Conservation (phyloP, 2,113 vertebrate genomes). For the Greenwoodochromis staneri region DNA sequence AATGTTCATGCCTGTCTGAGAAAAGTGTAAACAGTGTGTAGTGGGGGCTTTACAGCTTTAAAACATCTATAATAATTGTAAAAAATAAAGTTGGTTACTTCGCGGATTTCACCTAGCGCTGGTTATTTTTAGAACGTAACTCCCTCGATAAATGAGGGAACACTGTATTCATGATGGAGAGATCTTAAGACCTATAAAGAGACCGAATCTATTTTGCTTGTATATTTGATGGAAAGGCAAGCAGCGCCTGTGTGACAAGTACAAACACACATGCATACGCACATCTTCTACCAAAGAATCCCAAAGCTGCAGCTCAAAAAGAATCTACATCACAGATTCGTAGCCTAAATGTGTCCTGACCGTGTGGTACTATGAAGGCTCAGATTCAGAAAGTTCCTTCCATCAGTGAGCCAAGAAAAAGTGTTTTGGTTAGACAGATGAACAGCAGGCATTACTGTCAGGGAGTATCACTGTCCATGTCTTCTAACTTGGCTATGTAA, state of each 20-base stretch:
- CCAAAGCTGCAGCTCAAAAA: background rate
- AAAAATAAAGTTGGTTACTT: background rate
- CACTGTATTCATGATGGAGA: background rate
- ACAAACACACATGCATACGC: background rate
- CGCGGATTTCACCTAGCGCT: rapidly evolving
- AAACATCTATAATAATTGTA: background rate
- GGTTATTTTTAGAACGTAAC: background rate
- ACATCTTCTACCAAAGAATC: background rate
- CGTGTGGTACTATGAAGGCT: background rate
- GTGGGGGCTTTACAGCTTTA: background rate
- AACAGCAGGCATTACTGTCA: conserved; percentile 49
- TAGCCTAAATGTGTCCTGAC: conserved; percentile 6
- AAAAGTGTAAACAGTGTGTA: background rate
- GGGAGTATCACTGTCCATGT: conserved; percentile 30
- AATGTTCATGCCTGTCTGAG: background rate
- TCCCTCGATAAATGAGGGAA: background rate
- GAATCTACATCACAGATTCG: background rate
- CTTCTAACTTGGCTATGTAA: conserved; percentile 28
- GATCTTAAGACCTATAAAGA: background rate
- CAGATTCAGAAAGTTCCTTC: background rate
- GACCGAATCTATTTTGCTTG: background rate
- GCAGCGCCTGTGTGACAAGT: background rate
- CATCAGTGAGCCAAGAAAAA: conserved; percentile 17
- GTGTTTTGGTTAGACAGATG: conserved; percentile 7
- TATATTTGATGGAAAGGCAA: background rate